These are phyloP conservation scores for Dasysyrphus tricinctus DNA, from an alignment of 2,888 invertebrate species.

Conservation along the genomic window DNA sequence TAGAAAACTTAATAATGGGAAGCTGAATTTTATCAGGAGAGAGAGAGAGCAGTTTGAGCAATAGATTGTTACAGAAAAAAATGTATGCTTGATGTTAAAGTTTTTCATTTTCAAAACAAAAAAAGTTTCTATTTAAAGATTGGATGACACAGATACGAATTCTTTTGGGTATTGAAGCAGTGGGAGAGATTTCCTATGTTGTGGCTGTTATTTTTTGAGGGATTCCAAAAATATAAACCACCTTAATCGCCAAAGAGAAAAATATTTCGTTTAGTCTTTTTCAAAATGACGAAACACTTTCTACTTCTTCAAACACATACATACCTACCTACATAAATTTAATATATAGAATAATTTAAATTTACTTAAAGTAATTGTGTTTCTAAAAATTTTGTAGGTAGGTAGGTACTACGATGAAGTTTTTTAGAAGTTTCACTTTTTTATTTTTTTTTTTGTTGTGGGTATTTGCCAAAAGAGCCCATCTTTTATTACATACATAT, in stretches of 20 bases:
- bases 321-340: too few species aligned
- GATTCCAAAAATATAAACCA: constrained; percentile 56
- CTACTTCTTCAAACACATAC: not conserved
- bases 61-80: constrained; percentile 27
- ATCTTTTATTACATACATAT: constrained; percentile 15
- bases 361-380: constrained; percentile 12
- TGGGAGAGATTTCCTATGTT: constrained; percentile 55
- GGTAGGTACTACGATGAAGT: constrained; percentile 18
- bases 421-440: constrained; percentile 54
- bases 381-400: constrained; percentile 16
- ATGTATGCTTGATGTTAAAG: constrained; percentile 34
- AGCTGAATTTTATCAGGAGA: not conserved
- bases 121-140: constrained; percentile 77
- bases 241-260: constrained; percentile 54
- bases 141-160: constrained; percentile 82
- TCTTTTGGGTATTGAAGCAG: constrained; percentile 57
- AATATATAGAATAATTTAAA: not conserved
- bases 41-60: constrained; percentile 19
- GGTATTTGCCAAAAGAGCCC: constrained; percentile 36
- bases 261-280: constrained; percentile 63
- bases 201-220: constrained; percentile 24
- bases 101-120: constrained; percentile 51
- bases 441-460: not conserved
- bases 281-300: constrained; percentile 46
- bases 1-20: constrained; percentile 2